Percentiles rank a stretch among this genome's conserved stretches.
phyloP scores from a whole-genome alignment of 2,888 invertebrate species.

The Tholera decimalis region DNA sequence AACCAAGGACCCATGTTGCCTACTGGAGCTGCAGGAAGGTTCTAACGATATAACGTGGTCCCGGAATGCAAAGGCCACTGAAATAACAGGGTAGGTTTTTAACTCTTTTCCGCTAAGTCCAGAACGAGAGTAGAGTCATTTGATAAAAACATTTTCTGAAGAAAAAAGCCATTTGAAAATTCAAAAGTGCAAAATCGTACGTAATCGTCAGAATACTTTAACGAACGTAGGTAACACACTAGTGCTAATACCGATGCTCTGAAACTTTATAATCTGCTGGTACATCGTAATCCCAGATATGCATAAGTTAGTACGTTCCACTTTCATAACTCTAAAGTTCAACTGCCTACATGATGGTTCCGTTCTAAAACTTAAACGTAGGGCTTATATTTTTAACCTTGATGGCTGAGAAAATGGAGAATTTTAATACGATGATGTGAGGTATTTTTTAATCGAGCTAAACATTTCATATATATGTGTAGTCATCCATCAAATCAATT shows the following conservation, averaged over 20 bases:
- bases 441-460: neutral
- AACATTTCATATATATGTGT: no score
- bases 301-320: conserved; percentile 16
- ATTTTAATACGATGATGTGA: neutral
- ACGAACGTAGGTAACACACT: neutral
- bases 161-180: no score
- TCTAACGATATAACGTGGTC: no score
- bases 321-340: conserved; percentile 33
- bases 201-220: neutral
- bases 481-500: no score
- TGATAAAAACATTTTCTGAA: no score
- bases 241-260: neutral
- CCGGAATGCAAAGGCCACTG: no score
- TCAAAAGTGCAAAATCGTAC: neutral
- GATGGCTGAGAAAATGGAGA: neutral
- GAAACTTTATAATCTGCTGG: conserved; percentile 37
- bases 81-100: no score
- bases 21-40: no score
- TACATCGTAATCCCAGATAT: conserved; percentile 30
- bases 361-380: conserved; percentile 5
- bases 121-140: no score
- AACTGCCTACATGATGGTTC: conserved; percentile 21
- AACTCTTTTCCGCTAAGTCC: no score
- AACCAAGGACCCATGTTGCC: no score
- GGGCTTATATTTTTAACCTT: neutral